Evolutionary conservation across 2,888 invertebrate genomes (phyloP).

Genomic region (Bombylius discolor): DNA sequence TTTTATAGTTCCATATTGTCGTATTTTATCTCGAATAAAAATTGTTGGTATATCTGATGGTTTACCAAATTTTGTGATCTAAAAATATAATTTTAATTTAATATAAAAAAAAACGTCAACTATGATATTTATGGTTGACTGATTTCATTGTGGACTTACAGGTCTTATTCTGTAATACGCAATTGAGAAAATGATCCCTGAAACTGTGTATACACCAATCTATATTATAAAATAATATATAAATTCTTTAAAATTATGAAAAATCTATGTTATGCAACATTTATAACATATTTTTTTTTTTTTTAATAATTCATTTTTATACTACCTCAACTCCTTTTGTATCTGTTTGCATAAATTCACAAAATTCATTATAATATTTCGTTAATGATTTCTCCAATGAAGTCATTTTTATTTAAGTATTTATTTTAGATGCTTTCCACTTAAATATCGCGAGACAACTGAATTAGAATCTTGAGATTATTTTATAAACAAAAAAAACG

Average conservation of each 20-base stretch:
- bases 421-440: too few species aligned
- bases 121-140: background rate
- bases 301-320: background rate
- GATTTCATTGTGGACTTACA: background rate
- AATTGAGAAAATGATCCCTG: slow-evolving; percentile 12
- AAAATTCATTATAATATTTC: slow-evolving; percentile 7
- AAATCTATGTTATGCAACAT: background rate
- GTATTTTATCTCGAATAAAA: slow-evolving; percentile 41
- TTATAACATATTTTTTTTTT: background rate
- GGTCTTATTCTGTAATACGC: slow-evolving; percentile 13
- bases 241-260: background rate
- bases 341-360: slow-evolving; percentile 12
- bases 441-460: too few species aligned
- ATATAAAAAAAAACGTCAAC: background rate
- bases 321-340: slow-evolving; percentile 13
- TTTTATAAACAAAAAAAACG: too few species aligned
- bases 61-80: slow-evolving; percentile 50
- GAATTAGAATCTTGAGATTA: too few species aligned
- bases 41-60: slow-evolving; percentile 44
- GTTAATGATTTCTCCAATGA: background rate
- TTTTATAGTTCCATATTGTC: slow-evolving; percentile 40
- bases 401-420: background rate
- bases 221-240: background rate
- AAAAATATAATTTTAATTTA: slow-evolving; percentile 15
- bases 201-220: slow-evolving; percentile 12